These are phyloP conservation scores for Nemotelus pantherinus DNA, from an alignment of 2,888 invertebrate species.

Conservation along the genomic window DNA sequence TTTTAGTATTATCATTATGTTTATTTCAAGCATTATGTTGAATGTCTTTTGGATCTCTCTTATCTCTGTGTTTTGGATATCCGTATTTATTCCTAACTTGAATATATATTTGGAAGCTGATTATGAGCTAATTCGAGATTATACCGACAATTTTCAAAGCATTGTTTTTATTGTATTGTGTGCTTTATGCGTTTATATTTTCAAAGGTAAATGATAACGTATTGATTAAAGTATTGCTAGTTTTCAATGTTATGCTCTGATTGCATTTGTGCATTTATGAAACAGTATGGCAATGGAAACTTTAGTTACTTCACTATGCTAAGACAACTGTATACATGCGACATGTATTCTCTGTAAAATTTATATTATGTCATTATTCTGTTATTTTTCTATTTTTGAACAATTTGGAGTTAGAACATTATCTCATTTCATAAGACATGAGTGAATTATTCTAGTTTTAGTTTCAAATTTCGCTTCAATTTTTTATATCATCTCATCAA, in stretches of 20 bases:
- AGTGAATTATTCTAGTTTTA: background rate
- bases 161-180: conserved; percentile 46
- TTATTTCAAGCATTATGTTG: conserved; percentile 53
- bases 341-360: background rate
- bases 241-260: conserved; percentile 16
- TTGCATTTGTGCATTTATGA: background rate
- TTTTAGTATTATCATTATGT: background rate
- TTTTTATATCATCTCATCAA: background rate
- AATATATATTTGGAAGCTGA: conserved; percentile 23
- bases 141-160: background rate
- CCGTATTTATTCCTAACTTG: conserved; percentile 6
- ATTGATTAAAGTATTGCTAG: background rate
- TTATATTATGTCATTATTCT: background rate
- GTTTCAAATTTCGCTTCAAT: background rate
- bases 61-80: conserved; percentile 31
- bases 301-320: background rate
- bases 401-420: background rate
- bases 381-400: background rate
- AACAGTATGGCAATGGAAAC: background rate
- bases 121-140: no score
- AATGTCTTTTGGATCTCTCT: conserved; percentile 65
- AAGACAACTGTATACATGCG: background rate
- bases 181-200: conserved; percentile 46
- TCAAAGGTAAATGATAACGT: background rate
- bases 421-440: background rate